These are phyloP conservation scores for Fragum whitleyi DNA, from an alignment of 2,888 invertebrate genomes.

Conservation along the genomic window DNA sequence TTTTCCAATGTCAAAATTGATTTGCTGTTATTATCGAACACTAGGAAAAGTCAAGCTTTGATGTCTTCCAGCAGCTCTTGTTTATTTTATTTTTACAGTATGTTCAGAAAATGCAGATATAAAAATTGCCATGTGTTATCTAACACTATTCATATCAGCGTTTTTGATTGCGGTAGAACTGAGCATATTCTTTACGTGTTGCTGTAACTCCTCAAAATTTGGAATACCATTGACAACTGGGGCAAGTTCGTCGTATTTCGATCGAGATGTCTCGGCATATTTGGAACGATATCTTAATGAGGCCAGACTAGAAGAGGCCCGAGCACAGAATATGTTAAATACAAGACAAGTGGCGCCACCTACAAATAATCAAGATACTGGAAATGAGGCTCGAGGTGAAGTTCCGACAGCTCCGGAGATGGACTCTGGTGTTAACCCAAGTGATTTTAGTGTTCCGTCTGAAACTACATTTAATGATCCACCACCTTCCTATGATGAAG, in stretches of 20 bases:
- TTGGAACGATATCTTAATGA: not conserved
- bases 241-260: not conserved
- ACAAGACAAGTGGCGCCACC: too few species aligned
- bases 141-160: not conserved
- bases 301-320: too few species aligned
- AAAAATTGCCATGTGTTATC: not conserved
- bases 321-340: too few species aligned
- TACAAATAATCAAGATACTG: too few species aligned
- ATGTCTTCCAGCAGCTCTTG: too few species aligned
- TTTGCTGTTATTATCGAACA: too few species aligned
- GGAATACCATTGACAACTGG: not conserved
- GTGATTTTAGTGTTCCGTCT: not conserved
- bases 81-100: too few species aligned
- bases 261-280: too few species aligned
- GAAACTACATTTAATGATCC: not conserved
- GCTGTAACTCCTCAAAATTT: not conserved
- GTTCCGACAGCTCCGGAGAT: too few species aligned
- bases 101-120: not conserved
- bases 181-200: not conserved
- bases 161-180: not conserved
- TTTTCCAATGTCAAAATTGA: too few species aligned
- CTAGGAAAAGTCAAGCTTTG: too few species aligned
- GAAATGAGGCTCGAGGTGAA: too few species aligned
- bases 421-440: not conserved
- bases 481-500: slow-evolving; percentile 3